Conservation (phyloP, 2,888 invertebrate genomes). For the Dromius quadrimaculatus region DNA sequence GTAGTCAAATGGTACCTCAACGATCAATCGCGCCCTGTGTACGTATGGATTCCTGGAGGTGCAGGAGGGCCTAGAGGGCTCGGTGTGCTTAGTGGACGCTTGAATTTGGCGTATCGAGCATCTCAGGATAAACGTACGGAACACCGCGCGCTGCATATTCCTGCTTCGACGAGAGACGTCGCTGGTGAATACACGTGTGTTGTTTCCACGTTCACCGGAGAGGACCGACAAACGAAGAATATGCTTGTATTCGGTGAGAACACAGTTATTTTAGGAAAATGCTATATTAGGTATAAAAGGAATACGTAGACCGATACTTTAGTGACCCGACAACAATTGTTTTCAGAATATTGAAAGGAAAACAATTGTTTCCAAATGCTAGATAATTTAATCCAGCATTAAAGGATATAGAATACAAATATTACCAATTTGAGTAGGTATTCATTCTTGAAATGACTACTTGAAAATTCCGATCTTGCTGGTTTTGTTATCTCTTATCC, state of each 20-base stretch:
- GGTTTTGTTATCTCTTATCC: no score
- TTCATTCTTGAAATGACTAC: no score
- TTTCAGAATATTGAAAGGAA: no score
- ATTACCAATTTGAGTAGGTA: no score
- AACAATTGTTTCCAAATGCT: no score
- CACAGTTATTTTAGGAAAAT: no score
- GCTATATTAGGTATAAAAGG: no score
- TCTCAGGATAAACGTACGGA: conserved; percentile 70
- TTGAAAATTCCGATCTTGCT: no score
- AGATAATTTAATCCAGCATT: no score
- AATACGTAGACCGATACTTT: no score
- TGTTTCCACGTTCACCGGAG: conserved; percentile 75
- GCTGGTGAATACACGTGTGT: conserved; percentile 79
- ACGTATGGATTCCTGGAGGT: conserved; percentile 72
- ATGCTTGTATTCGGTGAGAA: conserved; percentile 80
- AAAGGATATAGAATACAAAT: no score
- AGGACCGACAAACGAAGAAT: conserved; percentile 71
- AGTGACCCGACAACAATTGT: no score
- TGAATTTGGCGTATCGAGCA: conserved; percentile 66
- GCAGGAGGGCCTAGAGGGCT: conserved; percentile 63
- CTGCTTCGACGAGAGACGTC: conserved; percentile 75
- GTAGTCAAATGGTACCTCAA: conserved; percentile 73
- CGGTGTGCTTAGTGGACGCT: conserved; percentile 62
- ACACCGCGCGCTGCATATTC: conserved; percentile 75
- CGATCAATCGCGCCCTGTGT: conserved; percentile 67